Percentiles rank a stretch among this genome's conserved stretches.
These are phyloP conservation scores for Rhabdomys pumilio DNA, from an alignment of 2,797 vertebrate species.

Conservation along the genomic window DNA sequence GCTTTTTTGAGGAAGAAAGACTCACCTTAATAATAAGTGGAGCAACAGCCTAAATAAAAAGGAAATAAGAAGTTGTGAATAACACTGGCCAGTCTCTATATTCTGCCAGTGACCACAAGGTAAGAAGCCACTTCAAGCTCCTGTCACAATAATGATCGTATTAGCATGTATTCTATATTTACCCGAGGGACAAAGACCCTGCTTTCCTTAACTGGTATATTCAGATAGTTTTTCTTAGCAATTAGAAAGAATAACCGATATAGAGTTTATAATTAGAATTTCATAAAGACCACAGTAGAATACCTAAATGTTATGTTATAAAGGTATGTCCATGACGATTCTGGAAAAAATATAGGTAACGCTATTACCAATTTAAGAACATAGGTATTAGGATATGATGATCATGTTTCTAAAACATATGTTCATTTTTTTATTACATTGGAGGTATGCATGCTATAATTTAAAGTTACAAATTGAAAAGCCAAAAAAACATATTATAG, in stretches of 20 bases:
- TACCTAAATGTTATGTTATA: neutral
- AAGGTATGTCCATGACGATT: neutral
- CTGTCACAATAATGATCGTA: neutral
- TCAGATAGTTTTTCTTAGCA: neutral
- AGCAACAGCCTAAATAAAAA: neutral
- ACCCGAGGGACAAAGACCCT: neutral
- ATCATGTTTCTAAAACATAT: neutral
- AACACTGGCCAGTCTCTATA: neutral
- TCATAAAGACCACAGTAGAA: neutral
- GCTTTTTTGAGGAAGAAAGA: neutral
- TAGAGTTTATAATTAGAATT: neutral
- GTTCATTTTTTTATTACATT: neutral
- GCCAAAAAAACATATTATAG: neutral
- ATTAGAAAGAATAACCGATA: neutral
- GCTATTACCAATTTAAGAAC: too few relatives aligned
- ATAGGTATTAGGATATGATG: neutral
- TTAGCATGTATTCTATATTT: neutral
- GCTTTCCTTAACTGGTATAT: neutral
- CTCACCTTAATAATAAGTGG: neutral
- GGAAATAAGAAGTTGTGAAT: fast-evolving
- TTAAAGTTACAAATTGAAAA: neutral
- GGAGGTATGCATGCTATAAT: neutral
- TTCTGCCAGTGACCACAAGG: neutral
- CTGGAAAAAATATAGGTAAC: neutral
- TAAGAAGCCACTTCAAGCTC: neutral